A percentile compares a stretch with the other conserved stretches of the same genome.
Evolutionary conservation across 2,113 vertebrate genomes (phyloP).

Genomic region (Gulo gulo): DNA sequence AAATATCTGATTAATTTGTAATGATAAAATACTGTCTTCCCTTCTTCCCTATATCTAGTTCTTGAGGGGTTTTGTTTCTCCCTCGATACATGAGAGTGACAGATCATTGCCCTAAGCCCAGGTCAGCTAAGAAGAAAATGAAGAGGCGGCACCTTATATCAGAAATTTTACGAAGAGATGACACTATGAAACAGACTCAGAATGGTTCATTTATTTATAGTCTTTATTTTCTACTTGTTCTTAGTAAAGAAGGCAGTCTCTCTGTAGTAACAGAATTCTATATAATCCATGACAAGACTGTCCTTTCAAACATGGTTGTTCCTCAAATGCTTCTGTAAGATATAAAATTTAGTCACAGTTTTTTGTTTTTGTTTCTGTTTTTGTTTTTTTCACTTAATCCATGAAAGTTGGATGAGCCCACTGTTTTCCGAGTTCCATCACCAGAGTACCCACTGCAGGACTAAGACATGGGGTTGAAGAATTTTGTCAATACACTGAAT

Average conservation of each 20-base stretch:
- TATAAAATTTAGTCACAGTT: not conserved
- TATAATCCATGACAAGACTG: not conserved
- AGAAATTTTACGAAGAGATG: slow-evolving; percentile 42
- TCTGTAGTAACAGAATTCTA: not conserved
- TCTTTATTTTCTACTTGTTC: slow-evolving; percentile 19
- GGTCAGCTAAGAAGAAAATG: slow-evolving; percentile 6
- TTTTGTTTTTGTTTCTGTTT: not conserved
- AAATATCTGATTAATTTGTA: slow-evolving; percentile 51
- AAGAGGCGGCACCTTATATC: not conserved
- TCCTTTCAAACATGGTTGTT: not conserved
- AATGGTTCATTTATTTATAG: not conserved
- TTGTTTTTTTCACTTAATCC: not conserved
- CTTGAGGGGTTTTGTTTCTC: slow-evolving; percentile 6
- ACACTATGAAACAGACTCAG: not conserved
- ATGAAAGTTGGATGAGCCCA: not conserved
- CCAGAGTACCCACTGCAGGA: not conserved
- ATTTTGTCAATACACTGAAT: not conserved
- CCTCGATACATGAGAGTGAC: not conserved
- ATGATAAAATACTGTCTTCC: not conserved
- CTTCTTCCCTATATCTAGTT: not conserved
- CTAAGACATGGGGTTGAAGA: not conserved
- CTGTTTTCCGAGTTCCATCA: not conserved
- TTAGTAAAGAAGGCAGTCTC: slow-evolving; percentile 7
- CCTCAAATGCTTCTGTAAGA: not conserved
- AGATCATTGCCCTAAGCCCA: not conserved